These are phyloP conservation scores for Aporophyla nigra DNA, from an alignment of 2,888 invertebrate genomes.

Conservation along the genomic window DNA sequence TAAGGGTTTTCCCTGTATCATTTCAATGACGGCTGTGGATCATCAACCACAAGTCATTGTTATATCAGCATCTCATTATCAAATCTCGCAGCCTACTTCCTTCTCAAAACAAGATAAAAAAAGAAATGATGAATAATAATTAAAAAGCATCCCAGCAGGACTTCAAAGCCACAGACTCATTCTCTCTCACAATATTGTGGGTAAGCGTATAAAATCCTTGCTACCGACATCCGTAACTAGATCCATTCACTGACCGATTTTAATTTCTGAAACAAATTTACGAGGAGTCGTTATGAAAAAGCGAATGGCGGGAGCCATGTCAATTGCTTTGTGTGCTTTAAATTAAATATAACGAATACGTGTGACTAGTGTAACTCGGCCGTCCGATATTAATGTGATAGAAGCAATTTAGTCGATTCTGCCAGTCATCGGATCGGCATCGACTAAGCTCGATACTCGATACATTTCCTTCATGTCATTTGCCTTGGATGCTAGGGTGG, in stretches of 20 bases:
- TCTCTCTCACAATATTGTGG: slow-evolving; percentile 28
- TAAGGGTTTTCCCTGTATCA: not conserved
- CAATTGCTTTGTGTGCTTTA: slow-evolving; percentile 88
- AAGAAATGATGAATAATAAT: slow-evolving; percentile 47
- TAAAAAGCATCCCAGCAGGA: slow-evolving; percentile 54
- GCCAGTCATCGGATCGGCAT: slow-evolving; percentile 84
- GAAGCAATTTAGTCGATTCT: slow-evolving; percentile 84
- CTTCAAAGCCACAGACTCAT: slow-evolving; percentile 37
- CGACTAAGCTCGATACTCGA: slow-evolving; percentile 71
- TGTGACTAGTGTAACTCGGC: slow-evolving; percentile 80
- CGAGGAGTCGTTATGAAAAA: slow-evolving; percentile 82
- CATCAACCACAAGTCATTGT: slow-evolving; percentile 24
- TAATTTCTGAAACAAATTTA: slow-evolving; percentile 80
- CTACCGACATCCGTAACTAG: slow-evolving; percentile 74
- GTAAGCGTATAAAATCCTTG: slow-evolving; percentile 66
- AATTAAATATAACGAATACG: slow-evolving; percentile 87
- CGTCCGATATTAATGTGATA: slow-evolving; percentile 83
- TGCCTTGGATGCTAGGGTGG: slow-evolving; percentile 71
- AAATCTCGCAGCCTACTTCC: slow-evolving; percentile 12
- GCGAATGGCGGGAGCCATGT: slow-evolving; percentile 84
- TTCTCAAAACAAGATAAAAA: slow-evolving; percentile 20
- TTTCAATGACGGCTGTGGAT: not conserved
- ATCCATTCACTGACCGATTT: slow-evolving; percentile 73
- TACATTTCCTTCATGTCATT: slow-evolving; percentile 78
- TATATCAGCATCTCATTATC: slow-evolving; percentile 14